Percentiles rank a stretch among this genome's conserved stretches.
Evolutionary conservation across 1,140 invertebrate species (phyloP).

Genomic region (Eriosoma lanigerum): DNA sequence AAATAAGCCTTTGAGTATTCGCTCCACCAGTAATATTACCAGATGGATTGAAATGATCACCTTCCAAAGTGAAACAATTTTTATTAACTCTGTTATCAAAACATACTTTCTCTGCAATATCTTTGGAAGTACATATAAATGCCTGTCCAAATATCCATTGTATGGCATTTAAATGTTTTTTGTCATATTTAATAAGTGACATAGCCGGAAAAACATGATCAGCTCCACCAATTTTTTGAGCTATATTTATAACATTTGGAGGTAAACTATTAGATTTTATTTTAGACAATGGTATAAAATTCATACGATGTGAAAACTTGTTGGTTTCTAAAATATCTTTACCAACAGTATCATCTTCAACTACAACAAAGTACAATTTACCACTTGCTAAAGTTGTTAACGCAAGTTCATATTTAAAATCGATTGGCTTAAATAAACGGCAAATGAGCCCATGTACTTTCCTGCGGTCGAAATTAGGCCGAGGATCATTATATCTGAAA

Average conservation of each 20-base stretch:
- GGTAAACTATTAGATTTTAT: slow-evolving; percentile 70
- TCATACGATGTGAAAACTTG: slow-evolving; percentile 75
- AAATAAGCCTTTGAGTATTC: slow-evolving; percentile 40
- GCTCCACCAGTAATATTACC: slow-evolving; percentile 79
- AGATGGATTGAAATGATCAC: slow-evolving; percentile 86
- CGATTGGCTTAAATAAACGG: slow-evolving; percentile 74
- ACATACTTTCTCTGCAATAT: slow-evolving; percentile 75
- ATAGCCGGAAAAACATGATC: slow-evolving; percentile 84
- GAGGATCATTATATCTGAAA: slow-evolving; percentile 76
- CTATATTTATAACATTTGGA: slow-evolving; percentile 64
- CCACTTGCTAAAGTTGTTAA: slow-evolving; percentile 85
- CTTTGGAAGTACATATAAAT: slow-evolving; percentile 81
- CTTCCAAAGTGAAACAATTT: slow-evolving; percentile 86
- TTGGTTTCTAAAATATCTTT: slow-evolving; percentile 83
- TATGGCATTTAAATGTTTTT: slow-evolving; percentile 75
- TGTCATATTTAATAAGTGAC: slow-evolving; percentile 77
- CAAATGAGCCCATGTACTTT: slow-evolving; percentile 79
- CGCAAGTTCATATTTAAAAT: slow-evolving; percentile 74
- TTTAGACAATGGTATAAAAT: slow-evolving; percentile 92
- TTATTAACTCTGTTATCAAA: slow-evolving; percentile 76
- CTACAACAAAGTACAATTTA: slow-evolving; percentile 85
- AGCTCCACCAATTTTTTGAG: slow-evolving; percentile 74
- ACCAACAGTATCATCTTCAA: slow-evolving; percentile 82
- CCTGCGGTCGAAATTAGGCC: slow-evolving; percentile 73
- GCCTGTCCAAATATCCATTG: slow-evolving; percentile 84